Base-by-base conservation (phyloP, 2,113 vertebrate species). In the Oncorhynchus keta region DNA sequence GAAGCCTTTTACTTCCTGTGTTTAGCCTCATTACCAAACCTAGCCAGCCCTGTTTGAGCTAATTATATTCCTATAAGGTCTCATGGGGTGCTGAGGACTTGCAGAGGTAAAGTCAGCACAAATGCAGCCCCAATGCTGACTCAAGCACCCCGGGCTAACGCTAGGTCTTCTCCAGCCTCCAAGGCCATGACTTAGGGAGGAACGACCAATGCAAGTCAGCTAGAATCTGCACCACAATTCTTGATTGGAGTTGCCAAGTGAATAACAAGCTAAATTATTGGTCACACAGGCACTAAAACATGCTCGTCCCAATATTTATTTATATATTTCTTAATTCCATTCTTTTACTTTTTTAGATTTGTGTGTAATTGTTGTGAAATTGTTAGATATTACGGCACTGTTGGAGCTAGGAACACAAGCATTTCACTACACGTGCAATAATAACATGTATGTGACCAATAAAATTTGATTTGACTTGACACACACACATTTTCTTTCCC, bases 41-140 rank as follows among this genome's bases (percentile, higher is more conserved):
- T 65, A 35, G 72, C 75, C 69, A 77, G 81, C 75, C 90, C 84
- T 82, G 85, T 87, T 84, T 85, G 85, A 82, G 64, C 68, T 90
- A 90, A 90, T 86, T 84, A 87, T 89, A 86, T 87, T 76, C 83
- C 69, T 70, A 68, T 18, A 22, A n/a, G 69, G 77, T 87, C 82
- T 84, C 82, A 20, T 28, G 74, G 76, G 67, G 83, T 77, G 55
- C 48, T 39, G 39, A 74, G 86, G 80, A 84, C 84, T 86, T 11
- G 13, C 71, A 14, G 77, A 81, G 78, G 79, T 76, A 39, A 75
- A 74, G 86, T 92, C 91, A 92, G 88, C 90, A 92, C 76, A 88
- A 90, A 85, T 74, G 32, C 68, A 2, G 26, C 45, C 14, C 59
- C 77, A 5, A 5, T 90, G 88, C 91, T 93, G 89, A 90, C 84